Conservation (phyloP, 2,888 invertebrate genomes). For the Microplitis deprimator region DNA sequence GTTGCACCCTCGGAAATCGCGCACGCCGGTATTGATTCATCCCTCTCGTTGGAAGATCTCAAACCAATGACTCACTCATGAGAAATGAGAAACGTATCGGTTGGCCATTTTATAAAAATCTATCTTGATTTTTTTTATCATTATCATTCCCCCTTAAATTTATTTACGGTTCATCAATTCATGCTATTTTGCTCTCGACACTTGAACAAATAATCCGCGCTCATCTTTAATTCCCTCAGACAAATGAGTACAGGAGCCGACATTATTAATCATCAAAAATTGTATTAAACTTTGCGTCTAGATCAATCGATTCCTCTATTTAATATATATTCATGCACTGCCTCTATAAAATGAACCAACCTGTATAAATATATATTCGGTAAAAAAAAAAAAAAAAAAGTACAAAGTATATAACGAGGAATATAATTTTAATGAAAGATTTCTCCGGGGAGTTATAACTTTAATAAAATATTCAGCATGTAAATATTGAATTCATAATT, state of each 20-base stretch:
- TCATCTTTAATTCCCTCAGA: not conserved
- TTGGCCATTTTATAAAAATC: slow-evolving; percentile 31
- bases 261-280: not conserved
- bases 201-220: not conserved
- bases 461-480: not conserved
- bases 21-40: slow-evolving; percentile 37
- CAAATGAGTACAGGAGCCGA: not conserved
- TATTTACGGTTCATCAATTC: slow-evolving; percentile 9
- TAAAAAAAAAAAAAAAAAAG: not conserved
- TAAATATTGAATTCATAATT: not conserved
- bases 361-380: too few species aligned
- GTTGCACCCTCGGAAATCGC: slow-evolving; percentile 19
- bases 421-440: not conserved
- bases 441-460: not conserved
- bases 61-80: slow-evolving; percentile 37
- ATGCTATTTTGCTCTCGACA: not conserved
- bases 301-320: not conserved
- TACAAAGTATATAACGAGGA: slow-evolving; percentile 1
- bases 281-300: not conserved
- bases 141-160: not conserved
- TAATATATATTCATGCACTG: not conserved
- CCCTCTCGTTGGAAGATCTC: slow-evolving; percentile 25
- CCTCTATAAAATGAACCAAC: not conserved
- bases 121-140: not conserved
- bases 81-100: slow-evolving; percentile 21